phyloP scores from a whole-genome alignment of 2,888 invertebrate species.

The Xestia ashworthii region DNA sequence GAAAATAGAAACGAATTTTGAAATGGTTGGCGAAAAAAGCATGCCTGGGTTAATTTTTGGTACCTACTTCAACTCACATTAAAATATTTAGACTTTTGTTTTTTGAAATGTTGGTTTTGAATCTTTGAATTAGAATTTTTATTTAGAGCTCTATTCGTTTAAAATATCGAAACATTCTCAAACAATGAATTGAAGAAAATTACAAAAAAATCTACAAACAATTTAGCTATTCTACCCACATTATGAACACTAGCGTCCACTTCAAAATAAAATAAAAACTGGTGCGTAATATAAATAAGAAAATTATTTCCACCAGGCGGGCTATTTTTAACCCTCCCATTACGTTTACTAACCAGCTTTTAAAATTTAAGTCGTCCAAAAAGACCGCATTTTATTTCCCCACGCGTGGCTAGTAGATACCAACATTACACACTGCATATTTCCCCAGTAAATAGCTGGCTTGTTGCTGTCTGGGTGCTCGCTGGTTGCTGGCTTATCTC shows the following conservation, averaged over 20 bases:
- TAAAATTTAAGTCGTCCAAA: constrained; percentile 15
- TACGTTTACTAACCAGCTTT: background rate
- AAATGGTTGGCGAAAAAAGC: background rate
- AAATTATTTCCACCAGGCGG: background rate
- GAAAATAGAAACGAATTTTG: background rate
- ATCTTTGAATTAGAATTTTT: too few relatives aligned
- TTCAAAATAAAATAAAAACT: background rate
- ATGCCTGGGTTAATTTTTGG: background rate
- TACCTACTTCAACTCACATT: too few relatives aligned
- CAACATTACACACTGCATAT: constrained; percentile 43
- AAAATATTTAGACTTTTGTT: too few relatives aligned
- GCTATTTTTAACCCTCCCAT: constrained; percentile 2
- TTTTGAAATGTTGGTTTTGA: too few relatives aligned
- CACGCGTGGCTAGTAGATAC: constrained; percentile 5
- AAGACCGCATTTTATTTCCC: background rate
- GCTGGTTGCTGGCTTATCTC: constrained; percentile 40
- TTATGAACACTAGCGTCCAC: background rate
- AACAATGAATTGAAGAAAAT: background rate
- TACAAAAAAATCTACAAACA: background rate
- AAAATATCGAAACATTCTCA: background rate
- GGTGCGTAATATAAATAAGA: background rate
- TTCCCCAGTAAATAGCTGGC: constrained; percentile 42
- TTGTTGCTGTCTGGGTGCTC: background rate
- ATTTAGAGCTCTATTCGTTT: background rate
- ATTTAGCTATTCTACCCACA: background rate